Percentiles rank a stretch among this genome's conserved stretches.
Evolutionary conservation across 2,888 invertebrate genomes (phyloP).

Genomic region (Tachina grossa): DNA sequence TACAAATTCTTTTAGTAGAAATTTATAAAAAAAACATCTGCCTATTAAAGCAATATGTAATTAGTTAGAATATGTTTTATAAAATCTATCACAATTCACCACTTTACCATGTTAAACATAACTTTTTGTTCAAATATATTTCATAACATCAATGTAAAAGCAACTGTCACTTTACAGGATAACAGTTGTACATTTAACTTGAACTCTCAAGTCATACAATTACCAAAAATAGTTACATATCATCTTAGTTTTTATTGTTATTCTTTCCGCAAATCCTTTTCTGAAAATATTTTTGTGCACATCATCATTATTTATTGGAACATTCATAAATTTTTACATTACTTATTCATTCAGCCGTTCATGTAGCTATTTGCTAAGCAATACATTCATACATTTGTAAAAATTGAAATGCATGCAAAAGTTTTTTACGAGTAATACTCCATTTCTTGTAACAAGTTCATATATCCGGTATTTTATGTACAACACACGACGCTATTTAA

Average conservation of each 20-base stretch:
- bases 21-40: no score
- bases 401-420: constrained; percentile 1
- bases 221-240: constrained; percentile 33
- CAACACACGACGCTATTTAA: constrained; percentile 14
- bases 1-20: no score
- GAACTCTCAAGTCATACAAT: constrained; percentile 4
- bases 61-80: no score
- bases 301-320: constrained; percentile 1
- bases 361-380: not conserved
- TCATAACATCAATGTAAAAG: not conserved
- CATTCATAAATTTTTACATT: not conserved
- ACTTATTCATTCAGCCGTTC: not conserved
- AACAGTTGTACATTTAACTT: not conserved
- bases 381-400: constrained; percentile 6
- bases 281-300: not conserved
- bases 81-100: no score
- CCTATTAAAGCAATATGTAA: no score
- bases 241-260: not conserved
- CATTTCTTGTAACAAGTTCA: constrained; percentile 18
- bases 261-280: not conserved
- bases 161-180: not conserved
- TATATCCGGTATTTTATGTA: constrained; percentile 43
- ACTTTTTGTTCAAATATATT: not conserved
- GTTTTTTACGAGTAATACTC: not conserved
- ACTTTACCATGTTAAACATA: not conserved